Evolutionary conservation across 2,113 vertebrate genomes (phyloP).

Genomic region (Protobothrops flavoviridis): DNA sequence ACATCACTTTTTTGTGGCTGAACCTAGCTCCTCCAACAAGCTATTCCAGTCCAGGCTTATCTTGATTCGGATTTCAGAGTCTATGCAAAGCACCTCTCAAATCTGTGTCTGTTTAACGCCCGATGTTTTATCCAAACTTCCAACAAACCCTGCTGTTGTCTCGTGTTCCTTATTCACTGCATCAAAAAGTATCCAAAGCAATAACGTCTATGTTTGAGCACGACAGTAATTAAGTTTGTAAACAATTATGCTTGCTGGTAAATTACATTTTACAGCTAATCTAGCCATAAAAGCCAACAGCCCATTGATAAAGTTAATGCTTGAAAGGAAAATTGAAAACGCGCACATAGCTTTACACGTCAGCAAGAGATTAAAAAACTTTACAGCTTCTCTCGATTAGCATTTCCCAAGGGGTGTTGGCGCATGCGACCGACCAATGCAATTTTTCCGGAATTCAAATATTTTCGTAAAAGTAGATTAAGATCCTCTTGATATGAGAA

Average conservation of each 20-base stretch:
- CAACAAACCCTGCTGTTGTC: not conserved
- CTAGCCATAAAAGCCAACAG: constrained; percentile 53
- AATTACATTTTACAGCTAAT: constrained; percentile 55
- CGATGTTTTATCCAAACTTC: not conserved
- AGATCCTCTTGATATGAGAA: not conserved
- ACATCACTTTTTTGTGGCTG: not conserved
- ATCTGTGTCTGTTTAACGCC: not conserved
- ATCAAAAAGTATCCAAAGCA: not conserved
- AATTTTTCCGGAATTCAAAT: not conserved
- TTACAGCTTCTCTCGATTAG: not conserved
- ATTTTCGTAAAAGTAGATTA: not conserved
- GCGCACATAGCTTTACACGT: constrained; percentile 1
- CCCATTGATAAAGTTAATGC: constrained; percentile 50
- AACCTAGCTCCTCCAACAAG: not conserved
- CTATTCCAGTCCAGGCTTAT: not conserved
- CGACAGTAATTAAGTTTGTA: constrained; percentile 28
- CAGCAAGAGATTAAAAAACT: constrained; percentile 3
- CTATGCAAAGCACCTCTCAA: not conserved
- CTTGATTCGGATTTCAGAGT: not conserved
- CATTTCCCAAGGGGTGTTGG: not conserved
- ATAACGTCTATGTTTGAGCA: not conserved
- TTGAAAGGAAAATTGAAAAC: constrained; percentile 17
- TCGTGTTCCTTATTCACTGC: not conserved
- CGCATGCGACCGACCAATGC: not conserved
- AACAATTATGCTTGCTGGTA: constrained; percentile 27